A percentile compares a stretch with the other conserved stretches of the same genome.
Evolutionary conservation across 2,888 invertebrate species (phyloP).

Genomic region (Apomyelois bistriatella): DNA sequence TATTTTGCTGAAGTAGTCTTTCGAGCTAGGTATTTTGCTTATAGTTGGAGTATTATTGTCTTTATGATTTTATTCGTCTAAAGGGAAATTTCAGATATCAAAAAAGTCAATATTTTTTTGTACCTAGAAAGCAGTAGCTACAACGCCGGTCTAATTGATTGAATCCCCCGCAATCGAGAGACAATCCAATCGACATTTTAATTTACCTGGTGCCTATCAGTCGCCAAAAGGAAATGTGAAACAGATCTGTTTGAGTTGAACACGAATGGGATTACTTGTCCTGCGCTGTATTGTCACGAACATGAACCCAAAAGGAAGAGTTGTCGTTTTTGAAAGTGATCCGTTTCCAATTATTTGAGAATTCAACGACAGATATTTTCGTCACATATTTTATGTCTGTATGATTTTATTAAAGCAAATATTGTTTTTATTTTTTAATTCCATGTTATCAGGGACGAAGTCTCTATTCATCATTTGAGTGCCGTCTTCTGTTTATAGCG

Average conservation of each 20-base stretch:
- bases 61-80: no score
- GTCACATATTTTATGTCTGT: no score
- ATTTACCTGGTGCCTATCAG: background rate
- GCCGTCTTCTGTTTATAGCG: no score
- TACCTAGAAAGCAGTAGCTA: background rate
- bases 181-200: constrained; percentile 2
- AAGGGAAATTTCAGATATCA: no score
- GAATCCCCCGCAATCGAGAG: background rate
- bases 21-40: no score
- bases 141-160: background rate
- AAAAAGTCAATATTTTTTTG: no score
- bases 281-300: background rate
- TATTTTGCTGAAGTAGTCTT: no score
- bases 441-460: no score
- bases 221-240: background rate
- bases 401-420: no score
- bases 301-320: background rate
- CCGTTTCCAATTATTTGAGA: constrained; percentile 3
- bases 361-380: background rate
- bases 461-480: no score
- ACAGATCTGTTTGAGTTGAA: background rate
- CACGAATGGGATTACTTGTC: background rate
- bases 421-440: no score
- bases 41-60: no score
- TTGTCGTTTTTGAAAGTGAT: background rate